Evolutionary conservation across 1,140 invertebrate genomes (phyloP).

Genomic region (Drosophila pseudoobscura): DNA sequence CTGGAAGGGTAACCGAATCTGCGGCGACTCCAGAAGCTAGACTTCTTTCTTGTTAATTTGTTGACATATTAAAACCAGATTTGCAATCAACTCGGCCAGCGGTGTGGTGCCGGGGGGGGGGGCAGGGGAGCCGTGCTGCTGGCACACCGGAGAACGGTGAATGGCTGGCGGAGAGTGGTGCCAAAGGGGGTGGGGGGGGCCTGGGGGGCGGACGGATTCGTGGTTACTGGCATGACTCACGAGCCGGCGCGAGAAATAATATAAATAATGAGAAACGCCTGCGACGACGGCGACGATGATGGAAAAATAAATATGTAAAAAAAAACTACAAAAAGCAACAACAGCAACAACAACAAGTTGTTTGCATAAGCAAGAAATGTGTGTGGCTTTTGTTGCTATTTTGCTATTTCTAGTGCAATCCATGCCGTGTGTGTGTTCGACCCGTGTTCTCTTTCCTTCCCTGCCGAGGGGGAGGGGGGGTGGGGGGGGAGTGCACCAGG

Average conservation of each 20-base stretch:
- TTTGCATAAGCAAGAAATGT: slow-evolving; percentile 71
- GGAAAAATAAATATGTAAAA: slow-evolving; percentile 55
- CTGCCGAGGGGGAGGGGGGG: too few relatives aligned
- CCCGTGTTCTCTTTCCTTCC: slow-evolving; percentile 1
- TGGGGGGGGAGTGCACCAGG: too few relatives aligned
- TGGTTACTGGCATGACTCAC: slow-evolving; percentile 62
- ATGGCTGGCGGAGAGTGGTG: too few relatives aligned
- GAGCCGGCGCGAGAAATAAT: slow-evolving; percentile 68
- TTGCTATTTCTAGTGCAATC: slow-evolving; percentile 37
- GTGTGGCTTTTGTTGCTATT: slow-evolving; percentile 30
- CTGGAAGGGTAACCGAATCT: too few relatives aligned
- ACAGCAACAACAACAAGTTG: slow-evolving; percentile 44
- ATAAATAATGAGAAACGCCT: slow-evolving; percentile 73
- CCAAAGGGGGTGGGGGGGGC: slow-evolving; percentile 4
- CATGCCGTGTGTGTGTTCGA: slow-evolving; percentile 12
- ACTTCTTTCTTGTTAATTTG: slow-evolving; percentile 63
- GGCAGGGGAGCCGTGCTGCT: slow-evolving; percentile 1
- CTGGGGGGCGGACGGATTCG: neutral
- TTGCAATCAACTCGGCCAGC: slow-evolving; percentile 73
- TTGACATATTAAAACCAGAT: slow-evolving; percentile 82
- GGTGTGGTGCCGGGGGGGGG: neutral
- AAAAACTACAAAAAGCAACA: slow-evolving; percentile 14
- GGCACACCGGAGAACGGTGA: slow-evolving; percentile 7
- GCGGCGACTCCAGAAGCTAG: too few relatives aligned
- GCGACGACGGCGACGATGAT: slow-evolving; percentile 41